These are phyloP conservation scores for Tapirus indicus DNA, from an alignment of 2,797 vertebrate genomes.

Conservation along the genomic window DNA sequence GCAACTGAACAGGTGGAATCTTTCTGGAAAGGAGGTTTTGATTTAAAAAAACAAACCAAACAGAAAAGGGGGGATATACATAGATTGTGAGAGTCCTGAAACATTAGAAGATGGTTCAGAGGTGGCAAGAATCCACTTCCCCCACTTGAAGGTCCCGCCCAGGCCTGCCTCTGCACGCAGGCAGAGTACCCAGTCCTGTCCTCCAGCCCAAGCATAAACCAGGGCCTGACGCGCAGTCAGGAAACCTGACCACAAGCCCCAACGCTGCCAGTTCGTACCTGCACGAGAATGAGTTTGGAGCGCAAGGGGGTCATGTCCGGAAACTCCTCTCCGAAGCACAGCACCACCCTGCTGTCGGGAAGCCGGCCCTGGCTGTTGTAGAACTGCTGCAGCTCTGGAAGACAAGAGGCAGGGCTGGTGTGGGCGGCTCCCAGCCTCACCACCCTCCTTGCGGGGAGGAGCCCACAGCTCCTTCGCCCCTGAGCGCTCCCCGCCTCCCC, in stretches of 20 bases:
- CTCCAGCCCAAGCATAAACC: neutral
- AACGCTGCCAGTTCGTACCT: conserved; percentile 88
- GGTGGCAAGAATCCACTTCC: neutral
- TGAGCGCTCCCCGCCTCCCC: neutral
- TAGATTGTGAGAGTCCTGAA: neutral
- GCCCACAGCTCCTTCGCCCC: neutral
- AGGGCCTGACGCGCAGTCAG: neutral
- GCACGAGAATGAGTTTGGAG: conserved; percentile 96
- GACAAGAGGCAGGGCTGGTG: neutral
- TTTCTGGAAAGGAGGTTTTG: neutral
- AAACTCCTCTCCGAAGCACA: conserved; percentile 99
- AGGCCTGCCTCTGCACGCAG: neutral
- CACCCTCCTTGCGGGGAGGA: too few species aligned
- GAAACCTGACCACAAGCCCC: neutral
- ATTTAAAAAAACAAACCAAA: neutral
- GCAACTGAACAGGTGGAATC: neutral
- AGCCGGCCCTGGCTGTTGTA: conserved; percentile 93
- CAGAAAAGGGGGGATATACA: too few species aligned
- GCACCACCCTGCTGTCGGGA: conserved; percentile 93
- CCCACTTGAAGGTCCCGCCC: fast-evolving
- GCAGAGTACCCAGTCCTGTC: neutral
- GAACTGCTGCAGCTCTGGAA: conserved; percentile 94
- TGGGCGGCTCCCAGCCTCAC: fast-evolving
- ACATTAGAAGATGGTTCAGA: neutral
- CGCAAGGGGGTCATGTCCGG: conserved; percentile 91